A percentile compares a stretch with the other conserved stretches of the same genome.
These are phyloP conservation scores for Crematogaster levior DNA, from an alignment of 2,888 invertebrate genomes.

Conservation along the genomic window DNA sequence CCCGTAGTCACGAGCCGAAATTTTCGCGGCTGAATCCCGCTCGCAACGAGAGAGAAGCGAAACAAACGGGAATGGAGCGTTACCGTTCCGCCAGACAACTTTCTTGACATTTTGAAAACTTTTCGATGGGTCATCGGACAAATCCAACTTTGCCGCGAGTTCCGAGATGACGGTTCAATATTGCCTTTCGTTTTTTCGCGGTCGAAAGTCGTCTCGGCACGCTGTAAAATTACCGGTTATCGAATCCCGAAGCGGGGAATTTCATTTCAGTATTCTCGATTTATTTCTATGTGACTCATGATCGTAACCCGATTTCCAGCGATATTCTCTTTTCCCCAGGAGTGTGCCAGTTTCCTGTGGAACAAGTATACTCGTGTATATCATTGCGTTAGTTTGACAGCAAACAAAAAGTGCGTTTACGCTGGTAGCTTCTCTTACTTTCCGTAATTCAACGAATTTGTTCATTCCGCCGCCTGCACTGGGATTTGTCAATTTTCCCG, in stretches of 20 bases:
- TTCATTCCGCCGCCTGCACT: not conserved
- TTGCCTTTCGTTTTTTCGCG: not conserved
- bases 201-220: not conserved
- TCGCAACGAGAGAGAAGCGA: not conserved
- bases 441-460: not conserved
- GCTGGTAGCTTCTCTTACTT: not conserved
- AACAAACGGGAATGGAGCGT: not conserved
- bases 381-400: not conserved
- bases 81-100: constrained; percentile 37
- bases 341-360: not conserved
- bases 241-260: constrained; percentile 24
- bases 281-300: constrained; percentile 55
- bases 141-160: constrained; percentile 5
- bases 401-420: not conserved
- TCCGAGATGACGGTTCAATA: constrained; percentile 35
- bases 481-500: not conserved
- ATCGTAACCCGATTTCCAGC: constrained; percentile 62
- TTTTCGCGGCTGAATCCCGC: constrained; percentile 57
- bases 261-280: constrained; percentile 52
- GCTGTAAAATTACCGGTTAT: constrained; percentile 26
- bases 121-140: constrained; percentile 13
- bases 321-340: constrained; percentile 1
- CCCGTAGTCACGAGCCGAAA: constrained; percentile 51
- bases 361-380: constrained; percentile 6
- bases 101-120: constrained; percentile 36